Conservation (phyloP, 2,797 vertebrate genomes). For the Buphagus erythrorhynchus region DNA sequence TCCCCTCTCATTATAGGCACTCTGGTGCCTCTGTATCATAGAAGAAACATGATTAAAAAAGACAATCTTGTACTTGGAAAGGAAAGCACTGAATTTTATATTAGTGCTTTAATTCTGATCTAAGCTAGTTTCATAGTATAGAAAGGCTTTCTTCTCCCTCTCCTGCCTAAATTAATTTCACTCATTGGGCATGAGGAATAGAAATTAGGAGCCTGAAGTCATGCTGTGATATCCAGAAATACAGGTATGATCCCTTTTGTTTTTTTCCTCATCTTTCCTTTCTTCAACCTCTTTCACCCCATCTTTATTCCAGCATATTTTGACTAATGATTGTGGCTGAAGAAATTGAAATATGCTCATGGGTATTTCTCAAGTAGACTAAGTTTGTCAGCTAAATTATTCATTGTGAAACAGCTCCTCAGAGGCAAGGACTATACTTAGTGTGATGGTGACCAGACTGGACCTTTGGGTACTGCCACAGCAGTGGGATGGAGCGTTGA, state of each 20-base stretch:
- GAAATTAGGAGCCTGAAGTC: not conserved
- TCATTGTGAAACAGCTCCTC: slow-evolving; percentile 58
- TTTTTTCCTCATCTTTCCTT: slow-evolving; percentile 4
- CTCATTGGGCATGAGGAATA: not conserved
- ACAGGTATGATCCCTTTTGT: not conserved
- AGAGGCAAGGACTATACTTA: slow-evolving; percentile 19
- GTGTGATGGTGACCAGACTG: not conserved
- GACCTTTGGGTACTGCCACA: slow-evolving; percentile 8
- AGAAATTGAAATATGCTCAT: slow-evolving; percentile 33
- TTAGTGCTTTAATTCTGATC: not conserved
- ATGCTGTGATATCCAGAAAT: not conserved
- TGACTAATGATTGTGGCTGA: slow-evolving; percentile 29
- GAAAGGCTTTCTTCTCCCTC: not conserved
- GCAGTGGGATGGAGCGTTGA: not conserved
- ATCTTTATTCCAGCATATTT: slow-evolving; percentile 23
- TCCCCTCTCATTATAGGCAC: not conserved
- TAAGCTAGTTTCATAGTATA: not conserved
- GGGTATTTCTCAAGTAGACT: slow-evolving; percentile 49
- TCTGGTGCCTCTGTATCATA: not conserved
- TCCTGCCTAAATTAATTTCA: slow-evolving; percentile 15
- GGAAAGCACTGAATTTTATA: not conserved
- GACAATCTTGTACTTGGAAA: not conserved
- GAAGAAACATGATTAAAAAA: not conserved
- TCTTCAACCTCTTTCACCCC: slow-evolving; percentile 1
- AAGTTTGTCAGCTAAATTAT: slow-evolving; percentile 59